Evolutionary conservation across 2,888 invertebrate species (phyloP), one percentile per base, ranked within the genome.

Genomic region (Periphyllus acericola): DNA sequence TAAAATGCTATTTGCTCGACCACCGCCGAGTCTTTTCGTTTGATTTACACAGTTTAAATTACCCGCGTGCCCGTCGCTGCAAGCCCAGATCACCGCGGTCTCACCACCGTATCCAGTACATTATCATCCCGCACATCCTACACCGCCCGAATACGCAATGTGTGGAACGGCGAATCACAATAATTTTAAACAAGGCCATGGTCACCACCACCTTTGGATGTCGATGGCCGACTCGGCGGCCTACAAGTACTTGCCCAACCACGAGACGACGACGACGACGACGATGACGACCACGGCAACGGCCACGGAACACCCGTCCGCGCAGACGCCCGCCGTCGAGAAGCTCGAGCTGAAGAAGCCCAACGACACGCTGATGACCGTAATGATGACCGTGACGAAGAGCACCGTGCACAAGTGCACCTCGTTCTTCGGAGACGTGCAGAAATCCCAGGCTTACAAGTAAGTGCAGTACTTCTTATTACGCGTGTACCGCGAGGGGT

Each of bases 391-490:
- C 32, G 32, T 25, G 32, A 74, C 74, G 32, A 87, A 81, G 11
- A 75, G 25, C 6, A 46, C 81, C 19, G 25, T 81, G 8, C 74
- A 87, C n/a, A 80, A 81, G 66, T 87, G 40, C 46, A 1, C 60
- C 25, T 71, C 55, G 66, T 74, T 74, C 19, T 40, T 87, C 40
- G 80, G n/a, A 17, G n/a, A 74, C 0, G 29, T 87, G 0, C 81
- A 87, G 25, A 81, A 87, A 36, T 81, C 87, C 14, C 74, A 74
- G 9, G 80, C 80, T 32, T 87, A 87, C 87, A 87, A 87, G 87
- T 87, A 29, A 80, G 68, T 81, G 32, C 9, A 46, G 19, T 46
- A 21, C 6, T 19, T 8, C 29, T 29, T 29, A 32, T 0, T 46
- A 46, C 46, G 14, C 11, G 11, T 11, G 14, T 46, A 46, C 46